Base-by-base conservation (phyloP, 2,888 invertebrate species). In the Panorpa germanica region DNA sequence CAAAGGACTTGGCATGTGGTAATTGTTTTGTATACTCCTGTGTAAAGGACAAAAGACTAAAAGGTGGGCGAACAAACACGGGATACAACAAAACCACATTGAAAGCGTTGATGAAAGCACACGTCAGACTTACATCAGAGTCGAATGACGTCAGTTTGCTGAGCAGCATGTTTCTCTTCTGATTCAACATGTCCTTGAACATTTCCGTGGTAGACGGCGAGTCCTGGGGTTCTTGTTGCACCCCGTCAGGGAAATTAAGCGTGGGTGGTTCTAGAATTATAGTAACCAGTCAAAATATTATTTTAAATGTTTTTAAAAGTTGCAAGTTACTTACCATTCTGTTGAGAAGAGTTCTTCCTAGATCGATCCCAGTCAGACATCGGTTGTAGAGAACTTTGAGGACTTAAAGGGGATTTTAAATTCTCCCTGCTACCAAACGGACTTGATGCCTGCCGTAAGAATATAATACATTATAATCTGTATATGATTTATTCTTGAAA, bases 181-280 rank as follows among this genome's bases (percentile, higher is more conserved):
- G 88, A 40, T 81, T 83, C 41, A 93, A 64, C 68, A 93, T 77
- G 46, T 91, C 91, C 46, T 86, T 73, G 51, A 93, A 82, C 70
- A 90, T 86, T 46, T 91, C 91, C 1, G 86, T 72, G 3, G 86
- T 78, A 28, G 78, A 77, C 43, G 77, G 77, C 4, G 67, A 67
- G 38, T 70, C 70, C 14, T 63, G 61, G 9, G 65, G 57, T 34
- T 75, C 72, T 39, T 67, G 59, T 35, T 76, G 73, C n/a, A n/a
- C n/a, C 4, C 55, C 52, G 22, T 60, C 63, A n/a, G 70, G 65
- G 38, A 55, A 59, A 42, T 58, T 58, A 4, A 58, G 44, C 3
- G 70, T 70, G 14, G 77, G 70, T 9, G 67, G 53, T 29, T 71
- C 63, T 46, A 37, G 35, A 38, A 44, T 41, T 31, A 49, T 46